Evolutionary conservation across 1,140 invertebrate genomes (phyloP), one percentile per base, ranked within the genome.

Genomic region (Calliopsis andreniformis): DNA sequence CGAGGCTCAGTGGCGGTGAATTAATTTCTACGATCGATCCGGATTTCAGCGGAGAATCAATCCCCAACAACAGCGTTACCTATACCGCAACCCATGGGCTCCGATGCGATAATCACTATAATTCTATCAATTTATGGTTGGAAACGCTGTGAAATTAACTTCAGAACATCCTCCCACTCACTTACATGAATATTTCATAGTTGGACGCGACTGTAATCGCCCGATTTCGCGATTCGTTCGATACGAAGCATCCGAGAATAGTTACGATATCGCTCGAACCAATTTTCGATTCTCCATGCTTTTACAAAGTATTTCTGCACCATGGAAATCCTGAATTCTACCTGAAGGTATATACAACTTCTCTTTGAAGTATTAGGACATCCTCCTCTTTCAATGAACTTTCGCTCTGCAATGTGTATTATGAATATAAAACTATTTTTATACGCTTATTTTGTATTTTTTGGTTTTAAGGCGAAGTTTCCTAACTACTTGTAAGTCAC

Each of bases 101-200:
- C 32, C 45, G 30, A 73, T 47, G 28, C 80, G 78, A 84, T 80
- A 83, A 83, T 80, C 69, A 80, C 82, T 75, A 68, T 78, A 69
- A 83, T 84, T 10, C 56, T 32, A 56, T 68, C 81, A 68, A 85
- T 80, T 83, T 83, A 85, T 55, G 81, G 39, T 83, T 53, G 47
- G 45, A 76, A 82, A 70, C 78, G 70, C 39, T 75, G 53, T 81
- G 70, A 83, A 81, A 78, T 83, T 83, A 85, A 76, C 76, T 35
- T 45, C 23, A 20, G 35, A 8, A 25, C 47, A 10, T 28, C 47
- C 42, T 78, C 43, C 61, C 51, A 70, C 28, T 45, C 53, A 39
- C 35, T 59, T 39, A 39, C 71, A 69, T 64, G 68, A 76, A 78
- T 78, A 78, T 70, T 69, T 82, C 70, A 63, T 71, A 55, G 30